Percentiles rank a stretch among this genome's conserved stretches.
These are phyloP conservation scores for Plebejus anna DNA, from an alignment of 2,888 invertebrate genomes.

Conservation along the genomic window DNA sequence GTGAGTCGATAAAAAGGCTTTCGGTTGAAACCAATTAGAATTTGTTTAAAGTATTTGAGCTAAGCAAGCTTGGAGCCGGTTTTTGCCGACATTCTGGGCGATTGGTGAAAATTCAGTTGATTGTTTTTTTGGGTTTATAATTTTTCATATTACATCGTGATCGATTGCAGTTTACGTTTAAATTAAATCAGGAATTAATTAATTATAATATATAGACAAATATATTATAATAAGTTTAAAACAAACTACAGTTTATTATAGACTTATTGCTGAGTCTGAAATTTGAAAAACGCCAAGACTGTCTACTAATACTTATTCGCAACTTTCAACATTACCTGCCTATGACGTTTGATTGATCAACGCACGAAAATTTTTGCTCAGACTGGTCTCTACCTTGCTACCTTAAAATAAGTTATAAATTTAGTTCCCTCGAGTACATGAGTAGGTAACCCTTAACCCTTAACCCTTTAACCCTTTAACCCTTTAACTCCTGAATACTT, in stretches of 20 bases:
- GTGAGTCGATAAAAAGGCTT: slow-evolving; percentile 2
- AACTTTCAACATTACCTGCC: slow-evolving; percentile 39
- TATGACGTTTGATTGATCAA: slow-evolving; percentile 42
- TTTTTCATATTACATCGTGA: too few relatives aligned
- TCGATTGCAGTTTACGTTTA: too few relatives aligned
- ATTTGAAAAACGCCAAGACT: slow-evolving; percentile 27
- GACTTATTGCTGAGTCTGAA: background rate
- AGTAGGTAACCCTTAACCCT: too few relatives aligned
- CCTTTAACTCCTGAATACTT: too few relatives aligned
- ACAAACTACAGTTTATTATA: background rate
- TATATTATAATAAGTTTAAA: too few relatives aligned
- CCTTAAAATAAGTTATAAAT: background rate
- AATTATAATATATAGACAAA: too few relatives aligned
- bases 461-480: too few relatives aligned
- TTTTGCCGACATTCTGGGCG: background rate
- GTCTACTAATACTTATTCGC: slow-evolving; percentile 34
- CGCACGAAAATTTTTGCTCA: slow-evolving; percentile 35
- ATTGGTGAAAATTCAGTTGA: background rate
- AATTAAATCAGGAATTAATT: too few relatives aligned
- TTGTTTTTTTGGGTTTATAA: background rate
- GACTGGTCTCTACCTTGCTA: slow-evolving; percentile 39
- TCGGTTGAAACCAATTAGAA: slow-evolving; percentile 6
- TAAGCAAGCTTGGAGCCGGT: background rate
- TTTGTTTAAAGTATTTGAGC: background rate
- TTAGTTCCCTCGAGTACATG: background rate